Conservation (phyloP, 2,888 invertebrate genomes). For the Aspidiotus rigidus region DNA sequence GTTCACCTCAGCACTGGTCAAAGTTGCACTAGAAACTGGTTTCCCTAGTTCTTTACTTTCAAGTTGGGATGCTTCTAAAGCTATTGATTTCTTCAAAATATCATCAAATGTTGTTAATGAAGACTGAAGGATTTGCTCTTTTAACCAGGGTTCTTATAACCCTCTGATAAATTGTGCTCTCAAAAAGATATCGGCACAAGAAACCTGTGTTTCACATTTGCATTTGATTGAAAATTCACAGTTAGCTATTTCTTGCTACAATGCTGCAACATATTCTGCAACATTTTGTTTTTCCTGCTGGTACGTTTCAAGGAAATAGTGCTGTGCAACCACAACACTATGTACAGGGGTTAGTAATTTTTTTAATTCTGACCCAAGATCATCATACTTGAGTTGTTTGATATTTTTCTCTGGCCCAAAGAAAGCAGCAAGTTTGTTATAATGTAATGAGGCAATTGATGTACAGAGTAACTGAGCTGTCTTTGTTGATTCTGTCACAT, state of each 20-base stretch:
- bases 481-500: slow-evolving; percentile 30
- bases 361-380: slow-evolving; percentile 20
- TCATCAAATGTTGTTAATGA: neutral
- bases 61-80: neutral
- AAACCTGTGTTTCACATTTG: neutral
- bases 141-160: neutral
- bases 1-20: too few species aligned
- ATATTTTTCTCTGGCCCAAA: slow-evolving; percentile 33
- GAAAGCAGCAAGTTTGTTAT: slow-evolving; percentile 32
- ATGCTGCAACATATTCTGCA: slow-evolving; percentile 11
- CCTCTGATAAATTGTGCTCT: slow-evolving; percentile 2
- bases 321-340: slow-evolving; percentile 17
- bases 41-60: neutral
- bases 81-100: neutral
- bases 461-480: slow-evolving; percentile 32
- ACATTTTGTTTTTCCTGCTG: slow-evolving; percentile 20
- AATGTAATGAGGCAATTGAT: slow-evolving; percentile 33
- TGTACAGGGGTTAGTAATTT: slow-evolving; percentile 29
- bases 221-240: slow-evolving; percentile 10
- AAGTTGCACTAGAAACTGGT: too few species aligned
- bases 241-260: slow-evolving; percentile 26
- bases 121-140: neutral
- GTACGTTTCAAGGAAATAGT: neutral
- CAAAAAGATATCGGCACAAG: neutral
- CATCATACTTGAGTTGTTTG: slow-evolving; percentile 18